A percentile compares a stretch with the other conserved stretches of the same genome.
phyloP scores from a whole-genome alignment of 2,797 vertebrate genomes.

The Leucoraja ocellata region DNA sequence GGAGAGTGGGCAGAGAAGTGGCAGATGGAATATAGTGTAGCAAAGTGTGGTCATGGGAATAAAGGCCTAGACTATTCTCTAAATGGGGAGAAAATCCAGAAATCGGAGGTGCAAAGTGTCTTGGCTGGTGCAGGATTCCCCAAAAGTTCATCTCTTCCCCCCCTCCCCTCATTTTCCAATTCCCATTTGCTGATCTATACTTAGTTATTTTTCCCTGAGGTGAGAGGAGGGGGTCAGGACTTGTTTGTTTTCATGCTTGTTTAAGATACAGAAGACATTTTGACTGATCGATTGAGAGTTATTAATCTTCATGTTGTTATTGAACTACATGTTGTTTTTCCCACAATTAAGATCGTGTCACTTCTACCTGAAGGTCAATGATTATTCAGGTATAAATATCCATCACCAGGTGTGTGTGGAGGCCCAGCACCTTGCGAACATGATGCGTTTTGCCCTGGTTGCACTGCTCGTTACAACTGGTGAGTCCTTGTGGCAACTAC shows the following conservation, averaged over 20 bases:
- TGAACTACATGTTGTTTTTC: neutral
- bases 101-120: too few relatives aligned
- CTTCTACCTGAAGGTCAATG: neutral
- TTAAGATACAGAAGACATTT: slow-evolving; percentile 2
- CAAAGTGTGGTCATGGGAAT: too few relatives aligned
- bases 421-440: neutral
- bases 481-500: neutral
- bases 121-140: too few relatives aligned
- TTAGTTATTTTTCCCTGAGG: neutral
- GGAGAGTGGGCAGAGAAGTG: too few relatives aligned
- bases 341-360: neutral
- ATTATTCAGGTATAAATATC: neutral
- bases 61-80: too few relatives aligned
- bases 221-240: too few relatives aligned
- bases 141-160: too few relatives aligned
- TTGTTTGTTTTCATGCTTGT: neutral
- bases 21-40: too few relatives aligned
- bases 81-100: too few relatives aligned
- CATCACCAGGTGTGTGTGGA: too few relatives aligned
- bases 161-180: neutral
- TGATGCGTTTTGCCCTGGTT: neutral
- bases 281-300: neutral
- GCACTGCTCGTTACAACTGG: neutral
- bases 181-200: neutral
- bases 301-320: neutral